Base-by-base conservation (phyloP, 1,140 invertebrate genomes). In the Chelonus insularis region DNA sequence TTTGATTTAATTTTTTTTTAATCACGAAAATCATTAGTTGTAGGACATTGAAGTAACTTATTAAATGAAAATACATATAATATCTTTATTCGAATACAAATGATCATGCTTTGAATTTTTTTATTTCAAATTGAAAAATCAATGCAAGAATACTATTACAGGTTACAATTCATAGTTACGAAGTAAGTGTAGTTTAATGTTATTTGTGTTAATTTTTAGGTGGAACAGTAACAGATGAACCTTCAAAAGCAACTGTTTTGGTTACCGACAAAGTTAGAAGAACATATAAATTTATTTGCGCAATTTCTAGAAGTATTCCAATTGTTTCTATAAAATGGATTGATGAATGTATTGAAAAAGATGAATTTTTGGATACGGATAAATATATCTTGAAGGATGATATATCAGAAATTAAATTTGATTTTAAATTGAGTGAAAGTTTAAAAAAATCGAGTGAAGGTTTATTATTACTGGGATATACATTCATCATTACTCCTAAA, bases 221-320 rank as follows among this genome's bases (percentile, higher is more conserved):
- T 41, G 81, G 74, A 39, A 63, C 25, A 9, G 72, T 80, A 60
- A 76, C 76, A 0, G 70, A 79, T 9, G 66, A 77, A 25, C 64
- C 74, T 8, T 21, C 62, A 5, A 69, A 75, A 6, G 83, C 80
- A 48, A 69, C 74, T 9, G 63, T 84, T 18, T 58, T 85, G 3
- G 77, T 84, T 2, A 83, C 83, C 9, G 83, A 84, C 25, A 82
- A 83, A 72, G 68, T 85, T 20, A 73, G 77, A 45, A 74, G 82
- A 59, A 84, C 83, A 7, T 69, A 76, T 1, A 84, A 85, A 70
- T 83, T 85, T 59, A 65, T 85, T 6, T 84, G 81, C 14, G 74
- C 76, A 2, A 47, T 84, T 7, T 76, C 76, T 0, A 63, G 57
- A 32, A 78, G 82, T 18, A 68, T 75, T 16, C 81, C 81, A 1